phyloP scores from a whole-genome alignment of 2,797 vertebrate genomes.

The Urocyon cinereoargenteus region DNA sequence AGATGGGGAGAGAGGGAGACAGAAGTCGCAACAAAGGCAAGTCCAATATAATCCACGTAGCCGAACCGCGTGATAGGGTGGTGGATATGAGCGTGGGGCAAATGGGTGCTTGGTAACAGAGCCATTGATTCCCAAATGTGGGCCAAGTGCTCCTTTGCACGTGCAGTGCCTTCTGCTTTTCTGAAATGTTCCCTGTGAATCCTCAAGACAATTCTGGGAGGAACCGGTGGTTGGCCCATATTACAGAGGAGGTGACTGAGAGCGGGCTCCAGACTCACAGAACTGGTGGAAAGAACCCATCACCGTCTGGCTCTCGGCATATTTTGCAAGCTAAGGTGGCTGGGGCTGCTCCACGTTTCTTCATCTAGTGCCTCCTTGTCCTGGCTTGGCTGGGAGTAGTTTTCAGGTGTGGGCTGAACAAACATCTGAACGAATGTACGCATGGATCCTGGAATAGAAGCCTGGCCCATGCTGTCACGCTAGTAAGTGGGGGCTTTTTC shows the following conservation, averaged over 20 bases:
- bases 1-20: background rate
- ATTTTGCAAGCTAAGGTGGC: background rate
- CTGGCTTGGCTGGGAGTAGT: background rate
- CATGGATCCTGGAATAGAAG: fast-evolving
- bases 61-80: background rate
- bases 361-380: background rate
- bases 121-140: background rate
- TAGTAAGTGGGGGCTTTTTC: background rate
- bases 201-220: background rate
- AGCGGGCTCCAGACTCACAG: background rate
- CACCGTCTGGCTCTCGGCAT: too few relatives aligned
- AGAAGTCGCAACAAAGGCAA: background rate
- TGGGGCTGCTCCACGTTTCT: background rate
- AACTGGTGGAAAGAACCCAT: background rate
- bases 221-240: background rate
- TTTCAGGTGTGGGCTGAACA: background rate
- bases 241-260: background rate
- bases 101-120: background rate
- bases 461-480: background rate
- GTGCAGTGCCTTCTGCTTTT: background rate
- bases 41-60: background rate
- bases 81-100: background rate
- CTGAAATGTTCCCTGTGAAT: background rate
- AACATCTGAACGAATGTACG: background rate
- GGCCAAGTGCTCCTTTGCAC: background rate